Base-by-base conservation (phyloP, 1,140 invertebrate genomes). In the Drosophila tani region DNA sequence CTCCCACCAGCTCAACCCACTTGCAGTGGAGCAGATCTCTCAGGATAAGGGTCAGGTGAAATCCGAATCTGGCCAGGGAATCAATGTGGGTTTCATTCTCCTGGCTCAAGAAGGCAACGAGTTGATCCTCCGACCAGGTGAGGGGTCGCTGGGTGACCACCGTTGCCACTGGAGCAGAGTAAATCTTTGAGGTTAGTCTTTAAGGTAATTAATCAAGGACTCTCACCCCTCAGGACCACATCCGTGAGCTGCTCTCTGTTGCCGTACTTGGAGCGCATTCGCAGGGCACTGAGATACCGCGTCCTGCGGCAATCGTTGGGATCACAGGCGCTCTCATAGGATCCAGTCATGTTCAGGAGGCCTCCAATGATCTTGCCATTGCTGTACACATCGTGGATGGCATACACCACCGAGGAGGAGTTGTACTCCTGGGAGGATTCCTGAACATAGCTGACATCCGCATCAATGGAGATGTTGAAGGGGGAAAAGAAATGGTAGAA, bases 321-420 rank as follows among this genome's bases (percentile, higher is more conserved):
- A 32, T 69, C 69, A 51, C 91, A 92, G 27, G 45, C 12, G 8
- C 79, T 14, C 47, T 86, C 83, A 73, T 79, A 81, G 57, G 82
- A 70, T 2, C 67, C 59, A 0, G 91, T 92, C 15, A 92, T 67
- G 57, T 92, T 92, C 0, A 92, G 41, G n/a, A 70, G 53, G 0
- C 91, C 91, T 0, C 91, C 91, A 50, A 90, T 79, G 15, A 75
- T 71, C 21, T 77, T 82, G 7, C 91, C 91, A 83, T 92, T 92
- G 51, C 56, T 92, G 53, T 91, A 92, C 6, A 92, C 90, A 82
- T 92, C 91, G 24, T 87, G 84, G 0, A 77, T 24, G 0, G 47
- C 49, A 45, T 66, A 92, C 8, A 17, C 21, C 8, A 17, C 21
- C 6, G 58, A 15, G 3, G 53, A 21, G 3, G 40, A 35, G n/a